These are phyloP conservation scores for Cynaeus angustus DNA, from an alignment of 2,888 invertebrate genomes.

Conservation along the genomic window DNA sequence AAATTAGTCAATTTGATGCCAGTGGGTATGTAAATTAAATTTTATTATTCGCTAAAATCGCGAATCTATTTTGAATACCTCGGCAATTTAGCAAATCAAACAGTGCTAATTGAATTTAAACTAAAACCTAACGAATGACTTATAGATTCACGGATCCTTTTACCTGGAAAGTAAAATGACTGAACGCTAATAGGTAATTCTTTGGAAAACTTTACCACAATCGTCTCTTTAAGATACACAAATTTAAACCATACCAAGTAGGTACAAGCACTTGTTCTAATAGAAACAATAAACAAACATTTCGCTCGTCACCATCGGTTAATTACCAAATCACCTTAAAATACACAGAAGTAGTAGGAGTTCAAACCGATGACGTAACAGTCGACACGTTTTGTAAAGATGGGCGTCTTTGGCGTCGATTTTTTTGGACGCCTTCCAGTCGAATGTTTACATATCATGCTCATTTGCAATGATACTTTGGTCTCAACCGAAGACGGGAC, in stretches of 20 bases:
- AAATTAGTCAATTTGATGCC: too few relatives aligned
- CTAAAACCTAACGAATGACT: too few relatives aligned
- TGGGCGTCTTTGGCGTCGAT: constrained; percentile 41
- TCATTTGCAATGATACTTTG: constrained; percentile 15
- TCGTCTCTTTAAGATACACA: background rate
- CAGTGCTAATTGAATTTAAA: too few relatives aligned
- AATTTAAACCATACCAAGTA: constrained; percentile 2
- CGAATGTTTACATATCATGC: constrained; percentile 40
- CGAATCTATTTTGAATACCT: too few relatives aligned
- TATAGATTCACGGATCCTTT: too few relatives aligned
- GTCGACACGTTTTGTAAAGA: constrained; percentile 29
- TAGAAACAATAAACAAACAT: constrained; percentile 30
- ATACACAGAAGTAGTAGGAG: constrained; percentile 28
- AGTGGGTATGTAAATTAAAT: too few relatives aligned
- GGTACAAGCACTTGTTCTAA: constrained; percentile 10
- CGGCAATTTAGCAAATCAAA: too few relatives aligned
- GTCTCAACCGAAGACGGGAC: constrained; percentile 15
- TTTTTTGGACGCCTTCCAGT: constrained; percentile 34
- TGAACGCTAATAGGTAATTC: background rate
- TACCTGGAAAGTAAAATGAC: background rate
- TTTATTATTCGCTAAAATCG: too few relatives aligned
- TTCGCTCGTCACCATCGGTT: constrained; percentile 29
- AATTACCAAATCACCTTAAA: constrained; percentile 37
- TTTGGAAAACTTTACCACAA: background rate
- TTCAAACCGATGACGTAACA: constrained; percentile 32